phyloP scores from a whole-genome alignment of 2,113 vertebrate species.

The Hyaena hyaena region DNA sequence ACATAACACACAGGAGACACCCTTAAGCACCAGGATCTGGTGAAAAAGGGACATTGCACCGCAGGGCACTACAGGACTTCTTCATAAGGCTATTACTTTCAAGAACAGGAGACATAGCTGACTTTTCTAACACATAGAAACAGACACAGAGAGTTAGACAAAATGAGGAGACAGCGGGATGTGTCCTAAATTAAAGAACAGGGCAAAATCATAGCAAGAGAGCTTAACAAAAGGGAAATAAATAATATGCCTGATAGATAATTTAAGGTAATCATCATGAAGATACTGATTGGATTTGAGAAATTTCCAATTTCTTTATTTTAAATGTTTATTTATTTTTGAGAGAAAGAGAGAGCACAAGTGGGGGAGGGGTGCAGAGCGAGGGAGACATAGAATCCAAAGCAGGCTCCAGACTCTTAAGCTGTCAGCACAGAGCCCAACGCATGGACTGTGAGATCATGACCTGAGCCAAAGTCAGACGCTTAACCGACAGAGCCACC shows the following conservation, averaged over 20 bases:
- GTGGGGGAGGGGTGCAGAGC: too few relatives aligned
- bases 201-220: not conserved
- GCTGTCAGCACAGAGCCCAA: too few relatives aligned
- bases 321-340: too few relatives aligned
- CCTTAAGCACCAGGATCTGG: not conserved
- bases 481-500: too few relatives aligned
- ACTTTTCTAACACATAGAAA: not conserved
- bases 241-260: not conserved
- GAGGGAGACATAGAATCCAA: too few relatives aligned
- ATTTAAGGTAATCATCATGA: not conserved
- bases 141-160: not conserved
- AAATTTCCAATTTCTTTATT: not conserved
- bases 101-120: not conserved
- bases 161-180: not conserved
- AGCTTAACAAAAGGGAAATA: not conserved
- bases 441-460: too few relatives aligned
- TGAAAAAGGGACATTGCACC: not conserved
- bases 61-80: not conserved
- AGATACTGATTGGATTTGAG: not conserved
- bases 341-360: too few relatives aligned
- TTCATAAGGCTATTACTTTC: not conserved
- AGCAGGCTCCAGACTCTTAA: too few relatives aligned
- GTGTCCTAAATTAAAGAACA: not conserved
- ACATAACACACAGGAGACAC: not conserved
- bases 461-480: too few relatives aligned